Evolutionary conservation across 2,888 invertebrate species (phyloP).

Genomic region (Philaethria dido): DNA sequence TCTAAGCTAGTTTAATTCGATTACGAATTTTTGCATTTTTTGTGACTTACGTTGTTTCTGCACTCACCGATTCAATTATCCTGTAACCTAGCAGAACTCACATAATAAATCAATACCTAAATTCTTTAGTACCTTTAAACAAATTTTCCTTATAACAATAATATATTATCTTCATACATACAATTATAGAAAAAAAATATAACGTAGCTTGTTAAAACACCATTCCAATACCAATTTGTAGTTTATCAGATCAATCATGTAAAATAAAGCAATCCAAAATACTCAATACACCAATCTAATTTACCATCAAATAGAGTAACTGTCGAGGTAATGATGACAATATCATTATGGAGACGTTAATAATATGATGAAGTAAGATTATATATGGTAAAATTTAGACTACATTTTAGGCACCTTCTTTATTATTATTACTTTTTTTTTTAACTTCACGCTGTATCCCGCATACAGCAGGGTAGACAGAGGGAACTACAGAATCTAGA

Average conservation of each 20-base stretch:
- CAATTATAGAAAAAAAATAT: constrained; percentile 9
- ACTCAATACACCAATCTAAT: constrained; percentile 46
- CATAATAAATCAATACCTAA: too few relatives aligned
- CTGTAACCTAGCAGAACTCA: too few relatives aligned
- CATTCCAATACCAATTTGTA: constrained; percentile 21
- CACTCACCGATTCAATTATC: too few relatives aligned
- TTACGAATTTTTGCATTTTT: too few relatives aligned
- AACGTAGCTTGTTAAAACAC: constrained; percentile 11
- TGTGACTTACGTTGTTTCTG: too few relatives aligned
- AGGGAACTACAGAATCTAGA: too few relatives aligned
- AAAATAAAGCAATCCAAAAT: constrained; percentile 58
- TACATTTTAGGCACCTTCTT: not conserved
- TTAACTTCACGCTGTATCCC: too few relatives aligned
- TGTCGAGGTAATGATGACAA: constrained; percentile 20
- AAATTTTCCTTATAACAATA: not conserved
- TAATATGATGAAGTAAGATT: not conserved
- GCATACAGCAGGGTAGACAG: too few relatives aligned
- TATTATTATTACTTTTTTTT: too few relatives aligned
- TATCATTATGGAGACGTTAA: constrained; percentile 44
- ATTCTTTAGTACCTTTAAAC: not conserved
- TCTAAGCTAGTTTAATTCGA: too few relatives aligned
- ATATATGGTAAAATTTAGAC: not conserved
- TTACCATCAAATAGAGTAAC: constrained; percentile 43
- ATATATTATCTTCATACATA: not conserved
- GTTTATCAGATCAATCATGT: constrained; percentile 27